Conservation (phyloP, 2,888 invertebrate genomes). For the Microplitis manilae region DNA sequence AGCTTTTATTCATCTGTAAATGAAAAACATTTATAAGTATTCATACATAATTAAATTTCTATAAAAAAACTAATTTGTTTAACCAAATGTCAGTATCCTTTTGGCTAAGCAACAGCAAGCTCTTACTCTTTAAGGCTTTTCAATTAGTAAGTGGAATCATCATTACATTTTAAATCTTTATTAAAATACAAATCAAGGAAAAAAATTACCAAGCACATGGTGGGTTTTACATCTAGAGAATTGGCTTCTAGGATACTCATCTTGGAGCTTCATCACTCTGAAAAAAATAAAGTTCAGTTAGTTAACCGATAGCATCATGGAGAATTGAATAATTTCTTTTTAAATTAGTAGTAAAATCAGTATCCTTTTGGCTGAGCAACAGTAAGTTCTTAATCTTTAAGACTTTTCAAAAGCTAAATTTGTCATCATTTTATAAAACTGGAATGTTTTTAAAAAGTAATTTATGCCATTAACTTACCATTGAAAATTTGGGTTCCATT, state of each 20-base stretch:
- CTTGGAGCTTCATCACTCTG: neutral
- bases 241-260: neutral
- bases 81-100: slow-evolving; percentile 58
- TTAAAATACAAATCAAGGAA: neutral
- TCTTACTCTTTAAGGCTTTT: slow-evolving; percentile 55
- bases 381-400: slow-evolving; percentile 52
- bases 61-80: neutral
- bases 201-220: neutral
- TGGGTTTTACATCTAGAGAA: neutral
- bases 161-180: slow-evolving; percentile 42
- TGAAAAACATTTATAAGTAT: neutral
- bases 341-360: slow-evolving; percentile 47
- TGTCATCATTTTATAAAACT: slow-evolving; percentile 56
- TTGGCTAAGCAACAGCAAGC: slow-evolving; percentile 62
- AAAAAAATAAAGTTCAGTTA: neutral
- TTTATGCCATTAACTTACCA: slow-evolving; percentile 55
- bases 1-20: neutral
- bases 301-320: neutral
- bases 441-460: slow-evolving; percentile 14
- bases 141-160: slow-evolving; percentile 58
- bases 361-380: slow-evolving; percentile 64
- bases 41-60: neutral
- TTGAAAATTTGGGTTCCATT: slow-evolving; percentile 62
- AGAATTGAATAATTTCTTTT: neutral
- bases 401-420: slow-evolving; percentile 59